Conservation (phyloP, 2,888 invertebrate species). For the Himalopsyche anomala region DNA sequence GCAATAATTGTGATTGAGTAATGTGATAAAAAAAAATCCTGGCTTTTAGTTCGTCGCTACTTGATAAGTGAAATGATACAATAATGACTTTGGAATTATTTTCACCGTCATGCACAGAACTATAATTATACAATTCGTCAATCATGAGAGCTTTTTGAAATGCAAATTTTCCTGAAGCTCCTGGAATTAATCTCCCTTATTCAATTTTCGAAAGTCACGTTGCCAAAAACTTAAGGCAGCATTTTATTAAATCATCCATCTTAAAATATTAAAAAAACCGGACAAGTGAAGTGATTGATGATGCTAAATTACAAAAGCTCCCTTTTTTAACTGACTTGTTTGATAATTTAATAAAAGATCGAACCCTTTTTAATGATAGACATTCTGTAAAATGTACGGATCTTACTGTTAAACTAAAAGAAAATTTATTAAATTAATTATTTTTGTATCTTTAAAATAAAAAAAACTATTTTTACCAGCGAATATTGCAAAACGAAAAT, state of each 20-base stretch:
- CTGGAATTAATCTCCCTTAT: conserved; percentile 22
- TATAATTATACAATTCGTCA: conserved; percentile 15
- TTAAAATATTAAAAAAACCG: conserved; percentile 23
- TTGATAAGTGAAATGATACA: no score
- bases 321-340: not conserved
- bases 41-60: no score
- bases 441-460: no score
- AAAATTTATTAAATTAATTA: not conserved
- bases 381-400: not conserved
- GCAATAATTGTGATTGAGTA: no score
- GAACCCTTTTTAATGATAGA: conserved; percentile 8
- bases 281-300: conserved; percentile 26
- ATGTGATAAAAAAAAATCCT: no score
- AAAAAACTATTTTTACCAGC: no score
- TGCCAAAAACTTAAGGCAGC: conserved; percentile 31
- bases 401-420: not conserved
- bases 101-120: not conserved
- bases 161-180: conserved; percentile 3
- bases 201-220: conserved; percentile 17
- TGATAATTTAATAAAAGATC: not conserved
- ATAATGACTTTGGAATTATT: no score
- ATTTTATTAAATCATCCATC: conserved; percentile 33
- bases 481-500: no score
- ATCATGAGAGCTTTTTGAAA: not conserved
- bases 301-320: not conserved